Base-by-base conservation (phyloP, 2,797 vertebrate species). In the Sphenopsis melanotis region DNA sequence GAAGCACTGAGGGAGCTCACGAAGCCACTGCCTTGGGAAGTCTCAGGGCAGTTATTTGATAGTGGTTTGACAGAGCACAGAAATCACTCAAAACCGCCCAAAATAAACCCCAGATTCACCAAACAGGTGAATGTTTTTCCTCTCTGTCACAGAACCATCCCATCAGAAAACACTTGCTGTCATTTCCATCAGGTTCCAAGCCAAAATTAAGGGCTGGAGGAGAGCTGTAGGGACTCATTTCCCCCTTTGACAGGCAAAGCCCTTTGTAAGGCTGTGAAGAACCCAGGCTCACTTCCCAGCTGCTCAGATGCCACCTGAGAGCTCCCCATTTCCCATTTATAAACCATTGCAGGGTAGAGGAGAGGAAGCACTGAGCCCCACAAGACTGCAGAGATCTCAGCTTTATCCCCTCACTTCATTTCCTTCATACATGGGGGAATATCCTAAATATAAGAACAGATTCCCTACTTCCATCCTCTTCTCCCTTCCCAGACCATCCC, bases 201-300 rank as follows among this genome's bases (percentile, higher is more conserved):
- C 2, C 8, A 91, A 49, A 36, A 36, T 6, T 3, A 44, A 26
- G 16, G 0, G 11, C 18, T 53, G 71, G 37, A 55, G 20, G 42
- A 72, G 46, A 68, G 53, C 41, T 5, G 27, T 0, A 34, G 29
- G 16, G 23, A 37, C 14, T 68, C 10, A 14, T 53, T 15, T 15
- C 0, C 14, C 14, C 4, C 20, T 32, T 22, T 0, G 4, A 68
- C 24, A 13, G 21, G 27, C 3, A 26, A 1, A 61, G 29, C 3
- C 12, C 21, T 55, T 55, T 47, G n/a, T 29, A 26, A 72, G 37
- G 22, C 34, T 93, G 22, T 39, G 37, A 53, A 65, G 81, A 68
- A 17, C 4, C 14, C 37, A n/a, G 26, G 20, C 12, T 75, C 36
- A 11, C 13, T 44, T 49, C 69, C 29, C 37, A 71, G 19, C 21